phyloP scores from a whole-genome alignment of 2,113 vertebrate genomes.

The Zonotrichia leucophrys region DNA sequence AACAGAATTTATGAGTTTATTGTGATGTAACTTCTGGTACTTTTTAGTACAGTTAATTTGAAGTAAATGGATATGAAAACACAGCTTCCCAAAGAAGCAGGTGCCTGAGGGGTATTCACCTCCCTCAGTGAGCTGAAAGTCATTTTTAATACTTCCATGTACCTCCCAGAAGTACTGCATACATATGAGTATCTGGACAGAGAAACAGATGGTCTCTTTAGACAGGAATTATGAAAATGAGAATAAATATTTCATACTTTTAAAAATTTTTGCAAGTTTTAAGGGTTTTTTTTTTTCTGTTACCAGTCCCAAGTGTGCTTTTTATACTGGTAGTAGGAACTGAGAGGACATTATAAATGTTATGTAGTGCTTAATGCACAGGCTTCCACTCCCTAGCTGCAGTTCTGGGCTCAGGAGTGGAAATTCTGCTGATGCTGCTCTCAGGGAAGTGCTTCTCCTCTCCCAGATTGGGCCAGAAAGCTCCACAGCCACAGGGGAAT shows the following conservation, averaged over 20 bases:
- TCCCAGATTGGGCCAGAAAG: not conserved
- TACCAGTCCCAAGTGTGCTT: not conserved
- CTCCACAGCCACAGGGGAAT: not conserved
- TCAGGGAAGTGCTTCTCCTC: not conserved
- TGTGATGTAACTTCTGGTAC: not conserved
- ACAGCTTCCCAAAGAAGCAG: not conserved
- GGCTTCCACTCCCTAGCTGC: not conserved
- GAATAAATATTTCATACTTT: slow-evolving; percentile 34
- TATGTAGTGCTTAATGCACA: not conserved
- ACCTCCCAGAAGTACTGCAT: not conserved
- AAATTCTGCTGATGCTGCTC: not conserved
- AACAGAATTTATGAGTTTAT: not conserved
- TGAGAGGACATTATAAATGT: not conserved
- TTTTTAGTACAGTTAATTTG: not conserved
- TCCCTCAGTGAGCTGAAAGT: not conserved
- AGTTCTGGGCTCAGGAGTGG: not conserved
- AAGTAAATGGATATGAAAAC: not conserved
- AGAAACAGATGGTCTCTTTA: slow-evolving; percentile 35
- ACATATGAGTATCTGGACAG: not conserved
- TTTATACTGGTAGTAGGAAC: not conserved
- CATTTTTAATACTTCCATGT: not conserved
- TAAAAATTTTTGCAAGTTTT: not conserved
- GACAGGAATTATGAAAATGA: slow-evolving; percentile 32
- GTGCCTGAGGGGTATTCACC: not conserved
- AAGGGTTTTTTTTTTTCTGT: not conserved